phyloP scores from a whole-genome alignment of 1,140 invertebrate genomes.

The Drosophila dunni region DNA sequence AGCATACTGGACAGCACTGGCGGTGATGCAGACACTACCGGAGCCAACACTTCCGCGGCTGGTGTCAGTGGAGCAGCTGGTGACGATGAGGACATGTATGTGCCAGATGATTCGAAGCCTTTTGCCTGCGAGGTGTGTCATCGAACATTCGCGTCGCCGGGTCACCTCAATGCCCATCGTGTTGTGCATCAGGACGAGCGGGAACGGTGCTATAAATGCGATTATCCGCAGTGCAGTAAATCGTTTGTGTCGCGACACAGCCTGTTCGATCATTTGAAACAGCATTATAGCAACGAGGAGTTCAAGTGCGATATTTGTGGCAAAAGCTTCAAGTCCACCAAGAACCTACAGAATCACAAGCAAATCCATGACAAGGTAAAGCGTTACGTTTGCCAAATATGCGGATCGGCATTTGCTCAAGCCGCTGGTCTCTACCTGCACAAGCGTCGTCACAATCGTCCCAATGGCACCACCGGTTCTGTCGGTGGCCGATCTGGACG shows the following conservation, averaged over 20 bases:
- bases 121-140: conserved; percentile 69
- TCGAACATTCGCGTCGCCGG: conserved; percentile 62
- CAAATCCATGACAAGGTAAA: conserved; percentile 85
- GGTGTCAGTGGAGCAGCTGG: conserved; percentile 7
- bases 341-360: conserved; percentile 82
- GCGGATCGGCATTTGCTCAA: conserved; percentile 85
- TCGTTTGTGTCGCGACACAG: conserved; percentile 85
- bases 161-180: conserved; percentile 70
- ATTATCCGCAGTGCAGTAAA: conserved; percentile 74
- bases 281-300: conserved; percentile 85
- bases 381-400: conserved; percentile 84
- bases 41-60: not conserved
- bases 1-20: conserved; percentile 59
- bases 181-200: conserved; percentile 70
- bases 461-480: conserved; percentile 60
- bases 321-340: conserved; percentile 78
- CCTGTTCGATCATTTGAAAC: conserved; percentile 85
- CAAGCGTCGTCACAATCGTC: conserved; percentile 84
- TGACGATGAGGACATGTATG: conserved; percentile 43
- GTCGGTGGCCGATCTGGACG: conserved; percentile 60
- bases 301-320: conserved; percentile 85
- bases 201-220: conserved; percentile 71
- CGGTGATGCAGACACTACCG: conserved; percentile 23
- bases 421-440: conserved; percentile 84
- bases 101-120: conserved; percentile 49